Conservation (phyloP, 2,797 vertebrate genomes). For the Thamnophis elegans region DNA sequence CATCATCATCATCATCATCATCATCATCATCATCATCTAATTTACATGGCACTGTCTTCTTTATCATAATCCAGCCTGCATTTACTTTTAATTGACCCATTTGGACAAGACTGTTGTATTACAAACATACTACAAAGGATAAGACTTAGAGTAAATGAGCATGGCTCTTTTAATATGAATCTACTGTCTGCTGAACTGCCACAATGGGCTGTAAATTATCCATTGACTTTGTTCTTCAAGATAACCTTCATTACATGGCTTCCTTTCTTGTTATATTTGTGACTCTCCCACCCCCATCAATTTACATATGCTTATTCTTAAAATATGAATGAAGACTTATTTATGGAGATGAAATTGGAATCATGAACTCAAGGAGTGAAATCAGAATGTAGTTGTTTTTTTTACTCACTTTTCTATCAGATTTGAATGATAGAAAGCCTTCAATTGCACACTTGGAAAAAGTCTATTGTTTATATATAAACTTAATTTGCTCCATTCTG, state of each 20-base stretch:
- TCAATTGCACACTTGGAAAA: not conserved
- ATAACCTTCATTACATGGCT: conserved; percentile 2
- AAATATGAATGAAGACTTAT: conserved; percentile 22
- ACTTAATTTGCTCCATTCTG: not conserved
- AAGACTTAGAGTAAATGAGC: conserved; percentile 31
- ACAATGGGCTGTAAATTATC: conserved; percentile 15
- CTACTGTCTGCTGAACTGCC: conserved; percentile 13
- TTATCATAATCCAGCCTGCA: not conserved
- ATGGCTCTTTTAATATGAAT: conserved; percentile 16
- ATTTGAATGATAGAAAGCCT: conserved; percentile 20
- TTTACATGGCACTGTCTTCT: no score
- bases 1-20: not conserved
- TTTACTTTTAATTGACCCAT: not conserved
- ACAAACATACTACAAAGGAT: conserved; percentile 36
- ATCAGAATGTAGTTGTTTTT: not conserved
- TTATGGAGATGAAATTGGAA: conserved; percentile 18
- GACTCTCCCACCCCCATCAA: conserved; percentile 16
- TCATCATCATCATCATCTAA: not conserved
- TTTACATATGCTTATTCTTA: not conserved
- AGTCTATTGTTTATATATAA: not conserved
- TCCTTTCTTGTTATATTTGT: conserved; percentile 21
- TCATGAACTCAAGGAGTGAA: conserved; percentile 22
- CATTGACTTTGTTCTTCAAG: not conserved
- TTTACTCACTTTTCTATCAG: conserved; percentile 13
- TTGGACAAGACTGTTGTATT: conserved; percentile 11